phyloP scores from a whole-genome alignment of 2,797 vertebrate genomes.

The Chelonia mydas region DNA sequence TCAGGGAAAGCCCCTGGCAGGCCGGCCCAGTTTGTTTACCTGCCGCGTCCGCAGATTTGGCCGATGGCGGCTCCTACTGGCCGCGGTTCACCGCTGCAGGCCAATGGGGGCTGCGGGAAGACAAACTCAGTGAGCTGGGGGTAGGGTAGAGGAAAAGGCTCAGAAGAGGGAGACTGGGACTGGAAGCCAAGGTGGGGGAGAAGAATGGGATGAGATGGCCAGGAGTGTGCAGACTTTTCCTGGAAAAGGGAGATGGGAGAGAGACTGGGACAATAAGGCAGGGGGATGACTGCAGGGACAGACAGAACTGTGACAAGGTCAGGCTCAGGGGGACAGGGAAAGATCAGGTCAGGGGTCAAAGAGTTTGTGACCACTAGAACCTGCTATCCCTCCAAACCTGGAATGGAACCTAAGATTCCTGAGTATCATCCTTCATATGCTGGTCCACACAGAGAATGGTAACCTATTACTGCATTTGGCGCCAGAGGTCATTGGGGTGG shows the following conservation, averaged over 20 bases:
- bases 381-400: neutral
- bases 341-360: neutral
- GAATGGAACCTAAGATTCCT: neutral
- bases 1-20: too few relatives aligned
- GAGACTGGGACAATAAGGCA: neutral
- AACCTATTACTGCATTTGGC: neutral
- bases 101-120: too few relatives aligned
- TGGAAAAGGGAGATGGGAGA: neutral
- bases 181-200: neutral
- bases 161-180: neutral
- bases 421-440: neutral
- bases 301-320: neutral
- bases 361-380: neutral
- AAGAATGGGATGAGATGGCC: neutral
- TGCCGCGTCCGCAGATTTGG: too few relatives aligned
- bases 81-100: too few relatives aligned
- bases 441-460: neutral
- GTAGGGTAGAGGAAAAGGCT: neutral
- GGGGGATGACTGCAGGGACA: neutral
- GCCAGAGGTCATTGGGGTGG: neutral
- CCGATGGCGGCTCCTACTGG: too few relatives aligned
- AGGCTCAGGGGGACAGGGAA: neutral
- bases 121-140: neutral
- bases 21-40: too few relatives aligned
- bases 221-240: neutral